phyloP scores from a whole-genome alignment of 2,888 invertebrate genomes.

The Polymixis flavicincta region DNA sequence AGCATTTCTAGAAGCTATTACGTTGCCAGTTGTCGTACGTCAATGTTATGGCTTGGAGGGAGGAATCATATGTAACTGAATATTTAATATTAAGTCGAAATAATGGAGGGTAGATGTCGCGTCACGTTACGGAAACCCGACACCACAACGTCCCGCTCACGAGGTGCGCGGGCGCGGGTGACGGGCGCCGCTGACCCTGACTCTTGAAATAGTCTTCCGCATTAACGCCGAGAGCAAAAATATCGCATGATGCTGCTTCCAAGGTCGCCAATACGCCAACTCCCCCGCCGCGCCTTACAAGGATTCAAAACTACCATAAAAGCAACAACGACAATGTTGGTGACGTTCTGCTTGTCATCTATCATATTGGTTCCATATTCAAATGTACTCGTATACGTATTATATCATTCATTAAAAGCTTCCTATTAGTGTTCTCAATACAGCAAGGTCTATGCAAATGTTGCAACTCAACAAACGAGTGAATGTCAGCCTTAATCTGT shows the following conservation, averaged over 20 bases:
- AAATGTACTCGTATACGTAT: constrained; percentile 16
- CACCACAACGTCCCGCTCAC: constrained; percentile 75
- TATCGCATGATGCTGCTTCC: constrained; percentile 88
- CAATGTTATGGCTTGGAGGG: not conserved
- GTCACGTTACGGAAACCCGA: constrained; percentile 81
- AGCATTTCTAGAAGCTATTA: constrained; percentile 19
- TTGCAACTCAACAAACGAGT: constrained; percentile 56
- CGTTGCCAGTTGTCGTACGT: not conserved
- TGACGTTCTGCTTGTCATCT: constrained; percentile 60
- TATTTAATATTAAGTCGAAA: constrained; percentile 9
- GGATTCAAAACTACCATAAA: constrained; percentile 77
- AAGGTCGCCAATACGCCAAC: constrained; percentile 78
- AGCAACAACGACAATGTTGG: constrained; percentile 56
- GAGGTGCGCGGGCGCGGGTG: constrained; percentile 81
- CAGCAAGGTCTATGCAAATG: constrained; percentile 64
- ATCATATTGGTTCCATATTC: constrained; percentile 13
- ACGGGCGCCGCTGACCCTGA: constrained; percentile 87
- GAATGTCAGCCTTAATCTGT: constrained; percentile 58
- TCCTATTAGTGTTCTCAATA: constrained; percentile 59
- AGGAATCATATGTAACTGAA: not conserved
- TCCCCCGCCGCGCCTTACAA: constrained; percentile 80
- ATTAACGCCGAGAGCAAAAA: constrained; percentile 88
- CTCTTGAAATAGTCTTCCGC: constrained; percentile 91
- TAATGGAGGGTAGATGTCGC: constrained; percentile 70
- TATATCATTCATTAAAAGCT: constrained; percentile 37